Conservation (phyloP, 2,888 invertebrate species). For the Notodonta dromedarius region DNA sequence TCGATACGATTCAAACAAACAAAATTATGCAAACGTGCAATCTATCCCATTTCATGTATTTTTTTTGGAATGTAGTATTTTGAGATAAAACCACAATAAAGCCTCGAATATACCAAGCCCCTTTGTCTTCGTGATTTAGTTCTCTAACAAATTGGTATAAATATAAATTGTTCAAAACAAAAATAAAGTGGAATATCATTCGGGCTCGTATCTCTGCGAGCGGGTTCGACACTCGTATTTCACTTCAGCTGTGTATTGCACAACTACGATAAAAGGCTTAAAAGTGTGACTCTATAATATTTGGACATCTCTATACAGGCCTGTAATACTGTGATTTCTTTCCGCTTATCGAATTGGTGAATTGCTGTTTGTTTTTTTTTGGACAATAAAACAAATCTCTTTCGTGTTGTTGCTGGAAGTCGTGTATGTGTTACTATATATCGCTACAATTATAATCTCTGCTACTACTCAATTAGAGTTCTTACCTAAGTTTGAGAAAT, state of each 20-base stretch:
- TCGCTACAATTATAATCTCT: too few relatives aligned
- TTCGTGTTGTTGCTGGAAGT: too few relatives aligned
- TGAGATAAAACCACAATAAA: background rate
- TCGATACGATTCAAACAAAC: background rate
- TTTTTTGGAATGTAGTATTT: background rate
- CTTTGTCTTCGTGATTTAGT: constrained; percentile 2
- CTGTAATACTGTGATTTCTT: background rate
- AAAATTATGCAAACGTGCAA: background rate
- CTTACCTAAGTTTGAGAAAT: too few relatives aligned
- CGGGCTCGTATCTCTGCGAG: constrained; percentile 37
- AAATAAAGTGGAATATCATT: constrained; percentile 34
- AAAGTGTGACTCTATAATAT: constrained; percentile 45
- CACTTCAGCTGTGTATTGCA: constrained; percentile 51
- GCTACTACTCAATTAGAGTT: too few relatives aligned
- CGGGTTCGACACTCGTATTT: constrained; percentile 53
- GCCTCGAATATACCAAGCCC: background rate
- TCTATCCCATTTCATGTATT: background rate
- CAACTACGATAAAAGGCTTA: constrained; percentile 69
- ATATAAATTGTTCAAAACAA: constrained; percentile 14
- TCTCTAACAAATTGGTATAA: background rate
- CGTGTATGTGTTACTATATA: too few relatives aligned
- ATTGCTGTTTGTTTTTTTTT: background rate
- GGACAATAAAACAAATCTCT: too few relatives aligned
- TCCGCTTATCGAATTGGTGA: background rate
- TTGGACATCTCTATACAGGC: constrained; percentile 45